Evolutionary conservation across 2,888 invertebrate species (phyloP).

Genomic region (Stenoptilia bipunctidactyla): DNA sequence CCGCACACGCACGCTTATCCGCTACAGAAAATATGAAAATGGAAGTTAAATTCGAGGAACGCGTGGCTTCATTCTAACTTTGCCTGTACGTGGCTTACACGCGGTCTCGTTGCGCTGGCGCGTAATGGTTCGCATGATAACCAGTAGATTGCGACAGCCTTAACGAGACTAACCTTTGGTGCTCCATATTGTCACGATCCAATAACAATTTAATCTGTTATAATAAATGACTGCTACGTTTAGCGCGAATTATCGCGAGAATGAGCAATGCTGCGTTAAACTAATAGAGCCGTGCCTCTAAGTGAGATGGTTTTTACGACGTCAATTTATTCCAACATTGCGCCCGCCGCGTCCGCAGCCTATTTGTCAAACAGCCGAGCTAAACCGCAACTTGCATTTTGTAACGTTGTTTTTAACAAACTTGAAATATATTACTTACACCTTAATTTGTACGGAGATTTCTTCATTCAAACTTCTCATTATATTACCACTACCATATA

Average conservation of each 20-base stretch:
- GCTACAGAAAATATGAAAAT: background rate
- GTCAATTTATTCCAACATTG: constrained; percentile 2
- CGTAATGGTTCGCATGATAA: constrained; percentile 37
- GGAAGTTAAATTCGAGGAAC: background rate
- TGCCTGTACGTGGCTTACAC: background rate
- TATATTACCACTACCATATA: too few relatives aligned
- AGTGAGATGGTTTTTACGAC: constrained; percentile 9
- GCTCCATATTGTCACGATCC: constrained; percentile 61
- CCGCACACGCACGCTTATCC: constrained; percentile 17
- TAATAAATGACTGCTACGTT: constrained; percentile 49
- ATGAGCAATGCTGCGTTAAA: background rate
- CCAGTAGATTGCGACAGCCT: constrained; percentile 43
- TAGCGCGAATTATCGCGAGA: constrained; percentile 33
- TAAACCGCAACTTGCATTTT: constrained; percentile 47
- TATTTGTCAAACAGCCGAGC: constrained; percentile 46
- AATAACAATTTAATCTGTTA: constrained; percentile 42
- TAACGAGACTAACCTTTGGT: constrained; percentile 67
- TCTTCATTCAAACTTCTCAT: constrained; percentile 22
- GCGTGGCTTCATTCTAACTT: background rate
- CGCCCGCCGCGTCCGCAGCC: constrained; percentile 28
- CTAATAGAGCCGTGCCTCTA: constrained; percentile 15
- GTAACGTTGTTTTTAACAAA: constrained; percentile 49
- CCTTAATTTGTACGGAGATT: constrained; percentile 32
- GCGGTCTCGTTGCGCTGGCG: constrained; percentile 18
- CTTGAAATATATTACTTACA: constrained; percentile 43